Evolutionary conservation across 2,888 invertebrate species (phyloP), one percentile per base, ranked within the genome.

Genomic region (Hecatera dysodea): DNA sequence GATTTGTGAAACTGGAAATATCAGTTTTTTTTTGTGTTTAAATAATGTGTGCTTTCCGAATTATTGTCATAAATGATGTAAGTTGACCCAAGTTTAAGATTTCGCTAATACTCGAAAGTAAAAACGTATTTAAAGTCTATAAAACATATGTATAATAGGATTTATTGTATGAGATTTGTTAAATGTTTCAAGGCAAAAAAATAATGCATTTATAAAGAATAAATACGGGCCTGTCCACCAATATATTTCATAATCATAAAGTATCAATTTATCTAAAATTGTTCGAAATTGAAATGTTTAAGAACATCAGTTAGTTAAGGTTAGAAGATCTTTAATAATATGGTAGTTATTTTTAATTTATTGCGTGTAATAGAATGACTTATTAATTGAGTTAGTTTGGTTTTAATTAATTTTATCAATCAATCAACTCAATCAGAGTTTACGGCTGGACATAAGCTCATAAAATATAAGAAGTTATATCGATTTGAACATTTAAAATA

Each of bases 371-470:
- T 73, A 11, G 7, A 17, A 57, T 65, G 17, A 24, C 17, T 46
- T n/a, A 52, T 57, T 67, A 7, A 46, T 48, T 59, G 48, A 4
- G 55, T 60, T 7, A 55, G 19, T 60, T 55, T 48, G 17, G 48
- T 75, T 75, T 74, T 33, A 75, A 73, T 67, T 12, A 46, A 67
- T 12, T 46, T 15, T 67, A 75, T 42, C 39, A 66, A 75, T 74
- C 39, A 55, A 68, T 48, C 46, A 53, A 19, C 0, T 56, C 0
- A 19, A 29, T 39, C 22, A 36, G 0, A n/a, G 27, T 33, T 56
- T 4, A 64, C 36, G 50, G 36, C 9, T 33, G 39, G 12, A 46
- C 1, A 17, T 42, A 19, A 5, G 12, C 9, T n/a, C 39, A 42
- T 59, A 60, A 59, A 67, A 48, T 48, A 5, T 46, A 15, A 24